Evolutionary conservation across 2,888 invertebrate species (phyloP).

Genomic region (Cantharis rufa): DNA sequence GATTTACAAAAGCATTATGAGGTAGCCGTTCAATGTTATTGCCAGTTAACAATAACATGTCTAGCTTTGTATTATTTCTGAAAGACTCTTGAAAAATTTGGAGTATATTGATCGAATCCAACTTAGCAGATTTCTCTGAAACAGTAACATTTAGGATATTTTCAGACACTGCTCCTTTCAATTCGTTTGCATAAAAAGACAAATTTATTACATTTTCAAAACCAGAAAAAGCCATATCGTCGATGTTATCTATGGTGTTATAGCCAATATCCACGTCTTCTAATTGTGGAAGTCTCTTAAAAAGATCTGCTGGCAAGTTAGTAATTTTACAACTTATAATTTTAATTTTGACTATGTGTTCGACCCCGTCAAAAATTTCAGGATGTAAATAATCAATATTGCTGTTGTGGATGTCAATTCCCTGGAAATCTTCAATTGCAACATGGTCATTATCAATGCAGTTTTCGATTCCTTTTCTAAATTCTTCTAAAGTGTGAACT

Average conservation of each 20-base stretch:
- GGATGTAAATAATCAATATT: conserved; percentile 10
- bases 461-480: conserved; percentile 7
- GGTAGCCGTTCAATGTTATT: conserved; percentile 8
- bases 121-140: background rate
- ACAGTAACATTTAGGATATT: background rate
- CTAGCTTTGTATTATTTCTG: conserved; percentile 2
- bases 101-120: conserved; percentile 8
- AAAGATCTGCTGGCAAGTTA: conserved; percentile 8
- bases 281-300: background rate
- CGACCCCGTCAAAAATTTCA: conserved; percentile 8
- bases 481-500: background rate
- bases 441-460: conserved; percentile 10
- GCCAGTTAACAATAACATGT: conserved; percentile 5
- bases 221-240: background rate
- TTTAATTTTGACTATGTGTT: conserved; percentile 9
- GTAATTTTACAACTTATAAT: conserved; percentile 4
- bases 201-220: conserved; percentile 2
- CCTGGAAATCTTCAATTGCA: conserved; percentile 10
- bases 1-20: background rate
- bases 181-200: conserved; percentile 13
- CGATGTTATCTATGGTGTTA: conserved; percentile 7
- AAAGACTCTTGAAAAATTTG: background rate
- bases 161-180: background rate
- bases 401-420: conserved; percentile 13
- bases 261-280: conserved; percentile 12